Percentiles rank a stretch among this genome's conserved stretches.
These are phyloP conservation scores for Sarcophilus harrisii DNA, from an alignment of 2,797 vertebrate genomes.

Conservation along the genomic window DNA sequence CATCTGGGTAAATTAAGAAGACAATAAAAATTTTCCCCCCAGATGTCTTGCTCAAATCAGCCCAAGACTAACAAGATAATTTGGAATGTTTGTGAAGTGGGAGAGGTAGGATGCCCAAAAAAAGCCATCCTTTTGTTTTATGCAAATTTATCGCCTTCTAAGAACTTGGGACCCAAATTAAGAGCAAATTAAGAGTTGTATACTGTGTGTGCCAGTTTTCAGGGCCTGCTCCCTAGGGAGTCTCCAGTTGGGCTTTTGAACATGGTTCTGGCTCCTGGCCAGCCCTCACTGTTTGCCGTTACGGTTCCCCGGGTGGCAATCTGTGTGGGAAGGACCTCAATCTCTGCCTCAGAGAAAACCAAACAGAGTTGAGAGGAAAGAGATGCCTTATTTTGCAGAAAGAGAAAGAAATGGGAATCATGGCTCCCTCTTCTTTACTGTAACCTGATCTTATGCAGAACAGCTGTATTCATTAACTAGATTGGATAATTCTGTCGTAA, in stretches of 20 bases:
- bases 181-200: background rate
- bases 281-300: background rate
- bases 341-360: background rate
- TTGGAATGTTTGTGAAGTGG: conserved; percentile 5
- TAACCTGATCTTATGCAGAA: background rate
- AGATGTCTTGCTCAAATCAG: background rate
- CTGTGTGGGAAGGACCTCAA: background rate
- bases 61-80: background rate
- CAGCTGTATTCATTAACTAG: background rate
- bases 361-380: background rate
- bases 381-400: accelerated
- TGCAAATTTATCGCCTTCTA: background rate
- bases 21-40: background rate
- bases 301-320: background rate
- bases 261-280: background rate
- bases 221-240: background rate
- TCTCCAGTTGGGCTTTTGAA: background rate
- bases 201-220: background rate
- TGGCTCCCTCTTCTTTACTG: background rate
- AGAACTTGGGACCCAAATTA: background rate
- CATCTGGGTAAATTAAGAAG: background rate
- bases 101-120: background rate
- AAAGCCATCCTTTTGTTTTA: background rate
- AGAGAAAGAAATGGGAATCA: background rate
- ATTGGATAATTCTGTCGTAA: background rate